Conservation (phyloP, 2,888 invertebrate species). For the Malachius bipustulatus region DNA sequence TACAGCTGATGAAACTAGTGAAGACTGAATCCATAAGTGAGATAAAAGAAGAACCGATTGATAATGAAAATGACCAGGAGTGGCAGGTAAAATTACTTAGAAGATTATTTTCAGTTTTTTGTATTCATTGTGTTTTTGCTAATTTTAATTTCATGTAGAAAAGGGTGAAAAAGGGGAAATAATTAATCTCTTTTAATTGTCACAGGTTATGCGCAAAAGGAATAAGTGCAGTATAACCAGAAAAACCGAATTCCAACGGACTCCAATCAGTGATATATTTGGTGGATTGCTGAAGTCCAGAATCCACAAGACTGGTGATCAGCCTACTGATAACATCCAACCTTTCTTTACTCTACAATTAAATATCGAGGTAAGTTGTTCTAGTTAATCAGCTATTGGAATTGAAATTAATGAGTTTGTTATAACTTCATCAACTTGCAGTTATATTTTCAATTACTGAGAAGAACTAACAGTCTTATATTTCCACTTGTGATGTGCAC, state of each 20-base stretch:
- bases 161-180: background rate
- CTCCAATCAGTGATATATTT: constrained; percentile 88
- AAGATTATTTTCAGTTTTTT: too few relatives aligned
- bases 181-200: too few relatives aligned
- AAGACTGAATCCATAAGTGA: too few relatives aligned
- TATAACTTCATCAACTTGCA: too few relatives aligned
- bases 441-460: too few relatives aligned
- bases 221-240: constrained; percentile 83
- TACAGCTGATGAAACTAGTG: too few relatives aligned
- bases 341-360: constrained; percentile 93
- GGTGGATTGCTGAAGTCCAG: constrained; percentile 81
- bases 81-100: too few relatives aligned
- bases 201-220: constrained; percentile 69
- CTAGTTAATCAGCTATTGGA: background rate
- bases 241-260: constrained; percentile 66
- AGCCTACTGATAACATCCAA: constrained; percentile 82
- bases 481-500: too few relatives aligned
- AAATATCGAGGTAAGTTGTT: constrained; percentile 69
- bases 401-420: constrained; percentile 2
- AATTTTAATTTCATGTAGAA: background rate
- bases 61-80: too few relatives aligned
- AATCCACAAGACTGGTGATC: constrained; percentile 59
- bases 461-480: too few relatives aligned
- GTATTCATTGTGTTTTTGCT: too few relatives aligned
- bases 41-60: too few relatives aligned